phyloP scores from a whole-genome alignment of 2,888 invertebrate species.

The Ceraclea dissimilis region DNA sequence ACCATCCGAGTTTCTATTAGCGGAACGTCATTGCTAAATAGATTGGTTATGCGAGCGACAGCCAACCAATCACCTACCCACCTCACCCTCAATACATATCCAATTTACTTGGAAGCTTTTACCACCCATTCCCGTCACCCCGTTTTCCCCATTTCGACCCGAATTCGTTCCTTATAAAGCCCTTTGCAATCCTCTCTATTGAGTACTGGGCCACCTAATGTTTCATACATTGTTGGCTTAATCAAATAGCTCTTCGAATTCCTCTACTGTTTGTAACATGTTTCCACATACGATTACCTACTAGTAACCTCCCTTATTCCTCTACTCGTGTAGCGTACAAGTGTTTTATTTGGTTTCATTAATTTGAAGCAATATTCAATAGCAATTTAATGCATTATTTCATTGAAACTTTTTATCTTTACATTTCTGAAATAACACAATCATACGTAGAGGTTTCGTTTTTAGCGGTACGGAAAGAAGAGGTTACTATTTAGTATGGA shows the following conservation, averaged over 20 bases:
- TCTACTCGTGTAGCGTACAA: too few species aligned
- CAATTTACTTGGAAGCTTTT: slow-evolving; percentile 20
- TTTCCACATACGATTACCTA: too few species aligned
- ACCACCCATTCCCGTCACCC: not conserved
- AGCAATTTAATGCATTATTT: too few species aligned
- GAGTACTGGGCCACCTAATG: not conserved
- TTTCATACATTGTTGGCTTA: not conserved
- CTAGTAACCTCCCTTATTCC: too few species aligned
- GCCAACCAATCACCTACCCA: slow-evolving; percentile 23
- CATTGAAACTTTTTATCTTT: too few species aligned
- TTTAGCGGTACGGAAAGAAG: too few species aligned
- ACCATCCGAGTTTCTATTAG: slow-evolving; percentile 24
- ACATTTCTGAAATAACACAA: too few species aligned
- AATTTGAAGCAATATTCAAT: too few species aligned
- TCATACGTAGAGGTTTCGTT: too few species aligned
- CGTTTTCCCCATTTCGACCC: not conserved
- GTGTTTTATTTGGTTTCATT: too few species aligned
- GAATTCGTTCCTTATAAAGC: slow-evolving; percentile 2
- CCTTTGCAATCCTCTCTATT: not conserved
- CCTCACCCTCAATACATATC: slow-evolving; percentile 18
- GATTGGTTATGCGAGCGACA: slow-evolving; percentile 26
- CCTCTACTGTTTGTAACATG: not conserved
- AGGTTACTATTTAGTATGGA: too few species aligned
- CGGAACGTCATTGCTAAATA: slow-evolving; percentile 20
- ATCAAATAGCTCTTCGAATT: not conserved